These are phyloP conservation scores for Lasiommata megera DNA, from an alignment of 2,888 invertebrate species.

Conservation along the genomic window DNA sequence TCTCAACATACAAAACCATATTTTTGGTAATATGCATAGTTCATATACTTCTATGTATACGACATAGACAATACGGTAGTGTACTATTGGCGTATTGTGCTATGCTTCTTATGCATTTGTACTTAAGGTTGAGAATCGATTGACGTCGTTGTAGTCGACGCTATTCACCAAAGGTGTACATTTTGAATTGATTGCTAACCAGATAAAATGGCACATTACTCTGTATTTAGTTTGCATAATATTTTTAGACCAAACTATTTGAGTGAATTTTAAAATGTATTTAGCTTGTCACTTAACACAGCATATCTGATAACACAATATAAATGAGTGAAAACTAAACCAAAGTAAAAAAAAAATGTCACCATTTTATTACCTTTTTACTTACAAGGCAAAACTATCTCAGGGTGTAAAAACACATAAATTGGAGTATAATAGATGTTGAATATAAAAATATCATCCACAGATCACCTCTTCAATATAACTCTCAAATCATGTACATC, in stretches of 20 bases:
- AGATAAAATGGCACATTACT: conserved; percentile 20
- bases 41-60: conserved; percentile 58
- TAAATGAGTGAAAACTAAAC: not conserved
- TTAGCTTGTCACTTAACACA: not conserved
- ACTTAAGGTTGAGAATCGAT: conserved; percentile 51
- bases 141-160: conserved; percentile 19
- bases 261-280: not conserved
- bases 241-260: not conserved
- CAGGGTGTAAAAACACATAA: too few relatives aligned
- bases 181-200: conserved; percentile 29
- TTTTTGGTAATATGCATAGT: conserved; percentile 42
- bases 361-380: too few relatives aligned
- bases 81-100: conserved; percentile 43
- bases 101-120: conserved; percentile 43
- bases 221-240: conserved; percentile 13
- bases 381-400: not conserved
- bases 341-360: not conserved
- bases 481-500: too few relatives aligned
- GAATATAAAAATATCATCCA: too few relatives aligned
- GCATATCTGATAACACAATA: not conserved
- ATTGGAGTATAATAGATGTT: too few relatives aligned
- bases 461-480: too few relatives aligned
- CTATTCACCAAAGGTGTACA: conserved; percentile 29
- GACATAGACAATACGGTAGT: conserved; percentile 50
- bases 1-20: conserved; percentile 41